Conservation (phyloP, 2,888 invertebrate genomes). For the Heteropelma amictum region DNA sequence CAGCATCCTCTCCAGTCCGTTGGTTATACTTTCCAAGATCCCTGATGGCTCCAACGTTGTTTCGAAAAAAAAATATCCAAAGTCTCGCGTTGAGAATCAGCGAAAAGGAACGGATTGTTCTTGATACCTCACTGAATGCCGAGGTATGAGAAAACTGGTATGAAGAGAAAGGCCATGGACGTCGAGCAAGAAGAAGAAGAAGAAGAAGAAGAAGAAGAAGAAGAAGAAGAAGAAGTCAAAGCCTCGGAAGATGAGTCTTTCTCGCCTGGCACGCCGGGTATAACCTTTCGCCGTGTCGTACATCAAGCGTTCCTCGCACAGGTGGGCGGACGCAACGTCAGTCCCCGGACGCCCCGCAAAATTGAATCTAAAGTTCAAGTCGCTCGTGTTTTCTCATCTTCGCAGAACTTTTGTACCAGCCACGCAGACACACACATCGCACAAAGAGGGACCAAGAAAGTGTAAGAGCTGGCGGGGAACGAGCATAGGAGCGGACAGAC, state of each 20-base stretch:
- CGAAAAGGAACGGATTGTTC: conserved; percentile 46
- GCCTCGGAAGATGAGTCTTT: conserved; percentile 48
- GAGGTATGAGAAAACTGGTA: neutral
- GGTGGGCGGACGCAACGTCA: conserved; percentile 77
- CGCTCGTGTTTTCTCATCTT: conserved; percentile 62
- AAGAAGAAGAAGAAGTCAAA: conserved; percentile 16
- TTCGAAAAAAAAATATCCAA: neutral
- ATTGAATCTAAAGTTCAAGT: conserved; percentile 76
- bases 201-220: conserved; percentile 9
- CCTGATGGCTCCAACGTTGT: neutral
- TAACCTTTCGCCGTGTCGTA: conserved; percentile 66
- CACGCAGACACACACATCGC: neutral
- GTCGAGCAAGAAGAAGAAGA: conserved; percentile 2
- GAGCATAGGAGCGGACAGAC: neutral
- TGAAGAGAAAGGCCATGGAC: neutral
- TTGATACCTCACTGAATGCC: conserved; percentile 37
- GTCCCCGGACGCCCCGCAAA: conserved; percentile 76
- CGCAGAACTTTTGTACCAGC: too few species aligned
- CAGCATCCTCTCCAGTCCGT: neutral
- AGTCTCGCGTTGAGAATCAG: conserved; percentile 43
- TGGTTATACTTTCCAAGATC: neutral
- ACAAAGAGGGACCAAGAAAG: conserved; percentile 12
- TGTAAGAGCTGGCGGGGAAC: conserved; percentile 5
- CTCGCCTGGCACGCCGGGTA: conserved; percentile 32
- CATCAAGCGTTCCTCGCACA: conserved; percentile 68